Evolutionary conservation across 1,140 invertebrate species (phyloP).

Genomic region (Polypedilum vanderplanki): DNA sequence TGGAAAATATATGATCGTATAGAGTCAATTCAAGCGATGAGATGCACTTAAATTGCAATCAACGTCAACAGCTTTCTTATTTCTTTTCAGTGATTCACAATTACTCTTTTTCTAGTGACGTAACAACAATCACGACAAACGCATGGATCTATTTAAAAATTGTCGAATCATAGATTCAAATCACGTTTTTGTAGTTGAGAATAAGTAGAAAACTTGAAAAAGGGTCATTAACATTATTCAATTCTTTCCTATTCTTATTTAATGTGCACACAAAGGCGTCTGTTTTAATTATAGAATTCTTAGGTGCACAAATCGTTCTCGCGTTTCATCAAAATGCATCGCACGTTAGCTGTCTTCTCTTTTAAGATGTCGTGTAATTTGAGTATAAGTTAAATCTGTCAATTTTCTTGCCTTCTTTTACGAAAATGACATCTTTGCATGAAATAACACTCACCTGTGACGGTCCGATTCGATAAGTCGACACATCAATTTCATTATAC

Average conservation of each 20-base stretch:
- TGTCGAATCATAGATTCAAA: no score
- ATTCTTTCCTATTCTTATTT: neutral
- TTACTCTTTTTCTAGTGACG: neutral
- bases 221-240: neutral
- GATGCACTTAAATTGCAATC: neutral
- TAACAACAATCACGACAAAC: no score
- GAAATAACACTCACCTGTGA: conserved; percentile 73
- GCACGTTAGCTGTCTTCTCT: conserved; percentile 2
- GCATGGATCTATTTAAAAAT: no score
- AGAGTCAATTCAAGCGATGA: neutral
- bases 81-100: neutral
- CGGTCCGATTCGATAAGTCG: conserved; percentile 80
- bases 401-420: neutral
- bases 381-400: neutral
- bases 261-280: neutral
- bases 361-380: conserved; percentile 7
- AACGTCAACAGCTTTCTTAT: neutral
- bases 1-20: neutral
- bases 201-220: neutral
- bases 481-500: conserved; percentile 77
- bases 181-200: no score
- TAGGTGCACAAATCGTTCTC: neutral
- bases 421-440: neutral
- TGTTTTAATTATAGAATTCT: neutral
- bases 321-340: neutral